Evolutionary conservation across 2,113 vertebrate species (phyloP).

Genomic region (Carollia perspicillata): DNA sequence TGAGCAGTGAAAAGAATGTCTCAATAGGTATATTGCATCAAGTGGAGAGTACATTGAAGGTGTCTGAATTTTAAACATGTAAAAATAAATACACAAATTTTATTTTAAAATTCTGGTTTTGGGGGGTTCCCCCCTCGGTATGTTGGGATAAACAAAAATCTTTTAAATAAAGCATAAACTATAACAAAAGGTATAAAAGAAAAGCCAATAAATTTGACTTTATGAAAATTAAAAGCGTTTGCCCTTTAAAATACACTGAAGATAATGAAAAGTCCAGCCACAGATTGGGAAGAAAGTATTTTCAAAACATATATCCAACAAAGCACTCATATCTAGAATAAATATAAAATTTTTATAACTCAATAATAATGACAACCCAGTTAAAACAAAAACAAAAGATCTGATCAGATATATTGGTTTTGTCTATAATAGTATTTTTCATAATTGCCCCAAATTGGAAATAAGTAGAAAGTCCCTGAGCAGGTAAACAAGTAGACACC

Average conservation of each 20-base stretch:
- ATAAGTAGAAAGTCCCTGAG: background rate
- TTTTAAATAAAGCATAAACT: background rate
- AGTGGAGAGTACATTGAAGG: no score
- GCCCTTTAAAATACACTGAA: background rate
- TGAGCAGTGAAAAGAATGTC: no score
- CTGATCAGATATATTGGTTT: background rate
- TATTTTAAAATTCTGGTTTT: no score
- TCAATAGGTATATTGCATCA: no score
- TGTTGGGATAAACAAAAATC: background rate
- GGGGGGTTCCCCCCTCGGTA: no score
- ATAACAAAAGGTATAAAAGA: background rate
- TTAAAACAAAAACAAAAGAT: background rate
- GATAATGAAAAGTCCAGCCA: background rate
- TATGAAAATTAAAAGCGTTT: background rate
- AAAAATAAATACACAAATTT: no score
- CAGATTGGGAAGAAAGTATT: background rate
- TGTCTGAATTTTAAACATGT: no score
- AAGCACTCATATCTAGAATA: background rate
- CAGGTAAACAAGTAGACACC: background rate
- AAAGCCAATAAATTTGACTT: background rate
- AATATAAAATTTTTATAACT: background rate
- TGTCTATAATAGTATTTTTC: background rate
- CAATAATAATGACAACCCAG: background rate
- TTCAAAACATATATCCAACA: background rate
- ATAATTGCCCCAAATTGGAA: background rate